Evolutionary conservation across 2,113 vertebrate species (phyloP).

Genomic region (Parotia lawesii): DNA sequence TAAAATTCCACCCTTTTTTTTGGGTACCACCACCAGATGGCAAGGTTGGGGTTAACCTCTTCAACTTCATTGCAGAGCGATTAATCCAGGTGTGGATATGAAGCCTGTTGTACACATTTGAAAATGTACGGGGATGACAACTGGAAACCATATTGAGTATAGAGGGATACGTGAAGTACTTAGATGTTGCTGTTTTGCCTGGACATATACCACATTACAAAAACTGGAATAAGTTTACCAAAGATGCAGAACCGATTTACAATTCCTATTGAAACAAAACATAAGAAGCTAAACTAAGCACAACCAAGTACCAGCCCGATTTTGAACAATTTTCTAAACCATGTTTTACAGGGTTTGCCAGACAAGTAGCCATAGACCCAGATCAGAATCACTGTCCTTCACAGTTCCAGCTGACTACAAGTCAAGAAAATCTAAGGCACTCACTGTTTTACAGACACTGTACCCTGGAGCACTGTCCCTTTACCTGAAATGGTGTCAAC

Average conservation of each 20-base stretch:
- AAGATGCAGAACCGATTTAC: neutral
- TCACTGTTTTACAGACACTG: neutral
- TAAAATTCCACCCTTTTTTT: neutral
- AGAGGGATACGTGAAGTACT: neutral
- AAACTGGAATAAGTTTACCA: neutral
- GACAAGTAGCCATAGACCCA: neutral
- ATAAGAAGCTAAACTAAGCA: neutral
- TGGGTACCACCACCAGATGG: neutral
- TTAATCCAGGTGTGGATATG: neutral
- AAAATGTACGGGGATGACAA: neutral
- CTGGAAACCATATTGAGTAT: neutral
- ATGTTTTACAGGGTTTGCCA: neutral
- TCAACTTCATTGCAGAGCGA: neutral
- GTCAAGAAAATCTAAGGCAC: neutral
- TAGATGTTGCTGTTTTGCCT: neutral
- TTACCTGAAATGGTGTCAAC: neutral
- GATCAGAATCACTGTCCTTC: neutral
- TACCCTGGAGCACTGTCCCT: neutral
- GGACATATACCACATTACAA: neutral
- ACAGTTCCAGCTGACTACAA: neutral
- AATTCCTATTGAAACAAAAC: neutral
- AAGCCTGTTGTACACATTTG: neutral
- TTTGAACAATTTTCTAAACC: neutral
- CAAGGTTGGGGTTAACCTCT: neutral
- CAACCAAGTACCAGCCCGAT: neutral